Percentiles rank a stretch among this genome's conserved stretches.
Evolutionary conservation across 1,140 invertebrate species (phyloP).

Genomic region (Zaprionus ornatus): DNA sequence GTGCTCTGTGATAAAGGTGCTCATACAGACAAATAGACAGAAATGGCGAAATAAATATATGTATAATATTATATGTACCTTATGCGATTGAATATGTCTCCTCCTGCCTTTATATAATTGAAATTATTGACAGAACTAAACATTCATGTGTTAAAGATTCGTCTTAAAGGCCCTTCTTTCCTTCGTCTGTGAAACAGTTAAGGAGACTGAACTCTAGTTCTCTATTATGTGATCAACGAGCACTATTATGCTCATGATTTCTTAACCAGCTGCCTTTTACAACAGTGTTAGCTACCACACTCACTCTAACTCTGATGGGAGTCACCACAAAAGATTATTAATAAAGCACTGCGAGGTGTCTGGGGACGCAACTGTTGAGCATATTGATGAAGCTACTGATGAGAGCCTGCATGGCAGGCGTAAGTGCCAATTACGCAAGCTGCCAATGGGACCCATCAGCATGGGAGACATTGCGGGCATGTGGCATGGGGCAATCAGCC

Average conservation of each 20-base stretch:
- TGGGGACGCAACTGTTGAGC: slow-evolving; percentile 35
- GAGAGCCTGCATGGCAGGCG: not conserved
- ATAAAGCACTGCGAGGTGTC: slow-evolving; percentile 7
- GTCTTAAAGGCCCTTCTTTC: too few relatives aligned
- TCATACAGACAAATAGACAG: not conserved
- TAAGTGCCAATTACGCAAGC: slow-evolving; percentile 69
- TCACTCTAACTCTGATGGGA: not conserved
- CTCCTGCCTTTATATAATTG: too few relatives aligned
- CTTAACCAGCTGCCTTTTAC: not conserved
- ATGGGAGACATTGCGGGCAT: not conserved
- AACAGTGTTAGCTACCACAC: not conserved
- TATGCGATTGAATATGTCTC: too few relatives aligned
- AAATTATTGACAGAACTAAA: too few relatives aligned
- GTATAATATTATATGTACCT: too few relatives aligned
- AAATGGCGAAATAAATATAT: too few relatives aligned
- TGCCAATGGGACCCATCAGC: slow-evolving; percentile 51
- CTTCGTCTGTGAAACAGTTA: not conserved
- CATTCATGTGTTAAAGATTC: too few relatives aligned
- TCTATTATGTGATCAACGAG: not conserved
- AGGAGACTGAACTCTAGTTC: too few relatives aligned
- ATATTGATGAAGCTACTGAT: slow-evolving; percentile 27
- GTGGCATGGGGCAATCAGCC: too few relatives aligned
- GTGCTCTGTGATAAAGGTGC: not conserved
- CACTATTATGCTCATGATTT: slow-evolving; percentile 2
- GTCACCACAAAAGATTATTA: slow-evolving; percentile 2